A percentile compares a stretch with the other conserved stretches of the same genome.
Conservation (phyloP, 2,797 vertebrate genomes). For the Antrozous pallidus region DNA sequence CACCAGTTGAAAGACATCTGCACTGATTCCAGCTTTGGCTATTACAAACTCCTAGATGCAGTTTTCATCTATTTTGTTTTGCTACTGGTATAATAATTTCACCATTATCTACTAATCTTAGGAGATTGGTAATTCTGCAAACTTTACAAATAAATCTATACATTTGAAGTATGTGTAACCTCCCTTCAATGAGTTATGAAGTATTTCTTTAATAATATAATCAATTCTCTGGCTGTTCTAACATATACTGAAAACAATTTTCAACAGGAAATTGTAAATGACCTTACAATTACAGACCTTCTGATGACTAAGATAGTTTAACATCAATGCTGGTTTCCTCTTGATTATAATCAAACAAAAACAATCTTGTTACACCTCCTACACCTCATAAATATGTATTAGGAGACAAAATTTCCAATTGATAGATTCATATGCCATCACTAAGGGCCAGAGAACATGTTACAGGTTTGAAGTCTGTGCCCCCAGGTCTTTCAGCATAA, state of each 20-base stretch:
- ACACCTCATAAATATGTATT: slow-evolving; percentile 32
- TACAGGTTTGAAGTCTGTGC: slow-evolving; percentile 33
- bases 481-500: slow-evolving; percentile 33
- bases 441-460: slow-evolving; percentile 44
- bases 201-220: slow-evolving; percentile 13
- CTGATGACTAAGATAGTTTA: slow-evolving; percentile 18
- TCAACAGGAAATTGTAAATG: slow-evolving; percentile 27
- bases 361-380: slow-evolving; percentile 4
- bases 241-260: slow-evolving; percentile 50
- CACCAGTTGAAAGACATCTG: background rate
- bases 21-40: slow-evolving; percentile 19
- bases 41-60: slow-evolving; percentile 9
- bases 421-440: slow-evolving; percentile 27
- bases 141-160: slow-evolving; percentile 23
- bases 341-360: slow-evolving; percentile 52
- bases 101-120: background rate
- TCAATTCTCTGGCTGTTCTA: slow-evolving; percentile 40
- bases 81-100: background rate
- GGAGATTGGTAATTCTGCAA: slow-evolving; percentile 37
- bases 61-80: slow-evolving; percentile 45
- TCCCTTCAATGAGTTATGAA: slow-evolving; percentile 26
- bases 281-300: slow-evolving; percentile 25
- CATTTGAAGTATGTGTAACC: slow-evolving; percentile 40
- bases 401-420: slow-evolving; percentile 34
- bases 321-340: slow-evolving; percentile 20